Evolutionary conservation across 1,140 invertebrate genomes (phyloP).

Genomic region (Chironomus tepperi): DNA sequence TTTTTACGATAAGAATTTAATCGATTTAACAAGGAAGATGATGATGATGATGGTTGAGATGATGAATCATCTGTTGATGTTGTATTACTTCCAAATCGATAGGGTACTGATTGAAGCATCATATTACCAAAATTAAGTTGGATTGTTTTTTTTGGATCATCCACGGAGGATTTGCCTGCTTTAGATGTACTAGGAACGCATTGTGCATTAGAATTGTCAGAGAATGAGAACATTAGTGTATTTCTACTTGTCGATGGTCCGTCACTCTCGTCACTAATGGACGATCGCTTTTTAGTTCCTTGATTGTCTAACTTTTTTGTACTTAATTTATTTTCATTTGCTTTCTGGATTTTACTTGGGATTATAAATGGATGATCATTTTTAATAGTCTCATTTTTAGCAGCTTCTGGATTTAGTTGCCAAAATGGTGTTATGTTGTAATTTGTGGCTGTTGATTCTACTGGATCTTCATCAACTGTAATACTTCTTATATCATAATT

Average conservation of each 20-base stretch:
- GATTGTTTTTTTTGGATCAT: background rate
- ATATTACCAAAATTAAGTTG: background rate
- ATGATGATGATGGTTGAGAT: background rate
- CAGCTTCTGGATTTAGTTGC: background rate
- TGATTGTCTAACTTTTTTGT: no score
- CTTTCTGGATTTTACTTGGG: background rate
- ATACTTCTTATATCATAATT: background rate
- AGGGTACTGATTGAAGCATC: background rate
- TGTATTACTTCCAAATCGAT: background rate
- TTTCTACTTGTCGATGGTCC: no score
- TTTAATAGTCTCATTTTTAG: background rate
- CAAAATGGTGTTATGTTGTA: background rate
- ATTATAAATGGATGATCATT: background rate
- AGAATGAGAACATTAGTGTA: no score
- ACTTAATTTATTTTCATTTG: background rate
- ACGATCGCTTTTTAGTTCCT: no score
- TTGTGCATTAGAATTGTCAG: no score
- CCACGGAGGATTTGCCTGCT: no score
- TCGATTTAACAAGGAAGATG: background rate
- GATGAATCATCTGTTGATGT: background rate
- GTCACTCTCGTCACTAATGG: no score
- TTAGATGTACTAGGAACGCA: no score
- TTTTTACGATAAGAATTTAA: background rate
- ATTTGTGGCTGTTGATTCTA: background rate
- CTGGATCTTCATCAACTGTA: background rate